Conservation (phyloP, 2,797 vertebrate species). For the Parotocinclus haroldoi region DNA sequence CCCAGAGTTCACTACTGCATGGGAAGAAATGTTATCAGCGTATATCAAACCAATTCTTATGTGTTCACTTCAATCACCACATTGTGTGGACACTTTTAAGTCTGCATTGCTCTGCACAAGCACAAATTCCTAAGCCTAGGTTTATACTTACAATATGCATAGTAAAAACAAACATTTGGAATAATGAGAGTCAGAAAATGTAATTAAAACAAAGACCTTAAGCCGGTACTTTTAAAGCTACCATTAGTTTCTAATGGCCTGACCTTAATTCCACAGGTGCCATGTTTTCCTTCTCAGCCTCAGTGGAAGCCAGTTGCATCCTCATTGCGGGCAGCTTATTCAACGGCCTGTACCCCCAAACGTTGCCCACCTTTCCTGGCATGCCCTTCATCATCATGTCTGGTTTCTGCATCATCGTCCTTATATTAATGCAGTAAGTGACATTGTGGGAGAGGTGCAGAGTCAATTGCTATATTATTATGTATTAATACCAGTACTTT, state of each 20-base stretch:
- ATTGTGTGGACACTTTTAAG: slow-evolving; percentile 22
- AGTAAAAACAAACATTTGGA: slow-evolving; percentile 4
- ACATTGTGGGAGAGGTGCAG: slow-evolving; percentile 8
- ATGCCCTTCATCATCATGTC: slow-evolving; percentile 64
- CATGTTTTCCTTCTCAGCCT: slow-evolving; percentile 63
- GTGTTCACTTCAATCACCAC: slow-evolving; percentile 24
- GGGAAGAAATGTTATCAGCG: slow-evolving; percentile 46
- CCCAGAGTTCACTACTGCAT: slow-evolving; percentile 36
- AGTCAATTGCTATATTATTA: slow-evolving; percentile 21
- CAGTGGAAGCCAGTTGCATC: slow-evolving; percentile 58
- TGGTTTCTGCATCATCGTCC: slow-evolving; percentile 51
- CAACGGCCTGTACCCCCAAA: slow-evolving; percentile 60
- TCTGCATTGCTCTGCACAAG: slow-evolving; percentile 9
- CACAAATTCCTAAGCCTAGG: slow-evolving; percentile 27
- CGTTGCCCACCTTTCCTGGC: slow-evolving; percentile 58
- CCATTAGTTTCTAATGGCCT: slow-evolving; percentile 5
- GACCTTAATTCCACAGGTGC: slow-evolving; percentile 53
- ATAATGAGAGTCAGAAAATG: background rate
- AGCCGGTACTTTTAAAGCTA: background rate
- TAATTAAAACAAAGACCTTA: no score
- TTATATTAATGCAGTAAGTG: slow-evolving; percentile 64
- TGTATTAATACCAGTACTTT: slow-evolving; percentile 2
- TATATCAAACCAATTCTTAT: slow-evolving; percentile 40
- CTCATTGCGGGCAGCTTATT: slow-evolving; percentile 53
- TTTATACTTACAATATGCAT: slow-evolving; percentile 11